Conservation (phyloP, 1,140 invertebrate genomes). For the Drosophila lowei region DNA sequence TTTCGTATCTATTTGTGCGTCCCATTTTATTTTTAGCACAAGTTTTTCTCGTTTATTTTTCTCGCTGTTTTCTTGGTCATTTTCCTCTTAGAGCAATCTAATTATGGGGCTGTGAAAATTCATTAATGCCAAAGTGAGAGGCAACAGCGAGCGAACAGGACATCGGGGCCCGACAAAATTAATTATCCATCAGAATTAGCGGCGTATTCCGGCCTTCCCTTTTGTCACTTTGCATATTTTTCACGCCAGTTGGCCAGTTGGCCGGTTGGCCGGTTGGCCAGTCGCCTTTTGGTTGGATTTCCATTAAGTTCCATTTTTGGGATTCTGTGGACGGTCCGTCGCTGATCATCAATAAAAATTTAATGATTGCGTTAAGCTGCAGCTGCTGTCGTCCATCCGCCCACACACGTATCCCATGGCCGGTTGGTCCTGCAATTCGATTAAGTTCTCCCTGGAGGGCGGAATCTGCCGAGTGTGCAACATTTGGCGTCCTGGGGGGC, state of each 20-base stretch:
- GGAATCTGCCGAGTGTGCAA: slow-evolving; percentile 56
- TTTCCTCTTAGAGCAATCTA: slow-evolving; percentile 60
- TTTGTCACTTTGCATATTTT: slow-evolving; percentile 73
- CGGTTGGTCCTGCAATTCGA: slow-evolving; percentile 50
- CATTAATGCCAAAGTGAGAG: slow-evolving; percentile 53
- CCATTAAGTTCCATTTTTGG: slow-evolving; percentile 60
- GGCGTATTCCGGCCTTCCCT: slow-evolving; percentile 30
- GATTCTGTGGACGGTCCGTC: no score
- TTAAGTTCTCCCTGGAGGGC: slow-evolving; percentile 37
- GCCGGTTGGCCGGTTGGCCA: slow-evolving; percentile 25
- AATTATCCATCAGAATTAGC: slow-evolving; percentile 75
- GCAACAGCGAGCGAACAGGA: background rate
- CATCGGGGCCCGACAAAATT: slow-evolving; percentile 58
- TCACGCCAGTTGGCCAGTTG: slow-evolving; percentile 44
- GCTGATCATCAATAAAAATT: slow-evolving; percentile 71
- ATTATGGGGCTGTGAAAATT: slow-evolving; percentile 71
- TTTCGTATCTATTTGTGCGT: slow-evolving; percentile 55
- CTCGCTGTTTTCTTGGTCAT: slow-evolving; percentile 34
- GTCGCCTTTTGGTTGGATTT: slow-evolving; percentile 36
- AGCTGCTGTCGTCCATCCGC: slow-evolving; percentile 18
- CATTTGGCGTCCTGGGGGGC: slow-evolving; percentile 33
- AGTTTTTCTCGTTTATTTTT: slow-evolving; percentile 7
- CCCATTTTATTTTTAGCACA: slow-evolving; percentile 63
- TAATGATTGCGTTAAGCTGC: slow-evolving; percentile 56
- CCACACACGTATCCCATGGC: background rate